These are phyloP conservation scores for Macrosoma leucophasiata DNA, from an alignment of 2,888 invertebrate genomes.

Conservation along the genomic window DNA sequence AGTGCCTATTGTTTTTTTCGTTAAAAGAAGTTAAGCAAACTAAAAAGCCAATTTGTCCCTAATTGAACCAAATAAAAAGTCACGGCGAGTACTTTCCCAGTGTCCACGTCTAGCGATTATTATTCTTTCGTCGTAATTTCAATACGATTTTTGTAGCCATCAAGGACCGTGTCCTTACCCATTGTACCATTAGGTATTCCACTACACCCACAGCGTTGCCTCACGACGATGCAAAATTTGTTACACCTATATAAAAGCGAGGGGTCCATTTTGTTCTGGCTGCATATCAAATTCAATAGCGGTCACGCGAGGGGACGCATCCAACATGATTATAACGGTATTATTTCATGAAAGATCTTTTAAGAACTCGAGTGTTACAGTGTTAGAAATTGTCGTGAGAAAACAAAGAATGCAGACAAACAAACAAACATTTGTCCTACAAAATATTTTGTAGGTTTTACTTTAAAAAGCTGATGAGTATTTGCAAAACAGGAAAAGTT, in stretches of 20 bases:
- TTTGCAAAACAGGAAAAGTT: no score
- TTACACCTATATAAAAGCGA: slow-evolving; percentile 73
- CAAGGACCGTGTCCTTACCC: slow-evolving; percentile 70
- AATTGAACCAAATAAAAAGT: slow-evolving; percentile 7
- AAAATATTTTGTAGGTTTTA: no score
- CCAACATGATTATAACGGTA: slow-evolving; percentile 56
- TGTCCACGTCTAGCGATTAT: slow-evolving; percentile 54
- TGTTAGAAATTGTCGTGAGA: no score
- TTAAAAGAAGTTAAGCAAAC: no score
- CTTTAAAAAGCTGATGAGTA: no score
- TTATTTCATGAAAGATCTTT: slow-evolving; percentile 15
- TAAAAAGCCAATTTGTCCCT: no score
- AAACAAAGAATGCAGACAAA: no score
- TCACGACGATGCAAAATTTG: slow-evolving; percentile 71
- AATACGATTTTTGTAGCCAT: slow-evolving; percentile 70
- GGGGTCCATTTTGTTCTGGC: slow-evolving; percentile 59
- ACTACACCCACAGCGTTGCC: slow-evolving; percentile 61
- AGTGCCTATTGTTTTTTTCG: no score
- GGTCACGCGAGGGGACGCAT: slow-evolving; percentile 42
- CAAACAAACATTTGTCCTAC: no score
- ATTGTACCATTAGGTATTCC: slow-evolving; percentile 71
- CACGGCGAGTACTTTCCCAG: slow-evolving; percentile 52
- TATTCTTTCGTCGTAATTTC: slow-evolving; percentile 66
- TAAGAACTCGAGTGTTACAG: no score
- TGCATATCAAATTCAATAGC: slow-evolving; percentile 63